Conservation (phyloP, 2,797 vertebrate genomes). For the Bradypus variegatus region DNA sequence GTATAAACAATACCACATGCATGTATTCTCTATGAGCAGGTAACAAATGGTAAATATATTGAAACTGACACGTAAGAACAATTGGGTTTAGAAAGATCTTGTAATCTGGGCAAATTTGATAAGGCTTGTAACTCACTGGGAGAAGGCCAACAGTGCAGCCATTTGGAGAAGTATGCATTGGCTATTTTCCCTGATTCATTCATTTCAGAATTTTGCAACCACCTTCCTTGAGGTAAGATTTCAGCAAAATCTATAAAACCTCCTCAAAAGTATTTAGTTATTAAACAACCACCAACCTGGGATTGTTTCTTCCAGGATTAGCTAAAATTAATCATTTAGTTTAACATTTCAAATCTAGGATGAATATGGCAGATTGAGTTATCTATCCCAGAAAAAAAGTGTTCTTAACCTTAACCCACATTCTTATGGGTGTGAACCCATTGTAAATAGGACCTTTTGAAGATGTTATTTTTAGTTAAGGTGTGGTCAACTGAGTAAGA, state of each 20-base stretch:
- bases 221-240: neutral
- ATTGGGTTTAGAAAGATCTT: neutral
- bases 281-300: neutral
- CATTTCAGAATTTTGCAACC: neutral
- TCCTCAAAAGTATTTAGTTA: neutral
- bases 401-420: no score
- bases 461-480: no score
- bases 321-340: neutral
- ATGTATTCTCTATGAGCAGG: neutral
- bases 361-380: neutral
- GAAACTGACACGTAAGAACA: slow-evolving; percentile 13
- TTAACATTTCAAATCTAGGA: neutral
- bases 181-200: neutral
- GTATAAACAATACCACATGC: neutral
- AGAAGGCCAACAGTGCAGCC: neutral
- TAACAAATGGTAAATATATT: slow-evolving; percentile 9
- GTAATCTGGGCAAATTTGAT: neutral
- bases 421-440: no score
- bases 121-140: neutral
- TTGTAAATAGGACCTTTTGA: no score
- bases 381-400: no score
- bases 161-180: neutral
- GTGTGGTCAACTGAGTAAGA: no score
- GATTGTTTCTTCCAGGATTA: neutral
- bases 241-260: neutral